Percentiles rank a stretch among this genome's conserved stretches.
Conservation (phyloP, 2,888 invertebrate genomes). For the Philonicus albiceps region DNA sequence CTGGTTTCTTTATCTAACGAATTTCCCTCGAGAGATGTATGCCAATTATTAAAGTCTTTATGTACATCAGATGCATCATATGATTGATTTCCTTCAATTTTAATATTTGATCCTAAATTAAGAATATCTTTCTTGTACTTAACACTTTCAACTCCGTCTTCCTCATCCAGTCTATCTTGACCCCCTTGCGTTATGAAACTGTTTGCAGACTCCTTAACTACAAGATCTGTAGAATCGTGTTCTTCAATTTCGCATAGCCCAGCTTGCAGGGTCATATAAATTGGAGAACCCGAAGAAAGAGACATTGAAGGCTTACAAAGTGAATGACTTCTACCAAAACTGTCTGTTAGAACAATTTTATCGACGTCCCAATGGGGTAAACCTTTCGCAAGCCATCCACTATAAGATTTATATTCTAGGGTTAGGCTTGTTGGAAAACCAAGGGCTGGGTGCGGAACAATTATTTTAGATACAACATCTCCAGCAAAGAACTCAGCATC, state of each 20-base stretch:
- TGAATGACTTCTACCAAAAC: conserved; percentile 84
- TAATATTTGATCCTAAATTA: conserved; percentile 61
- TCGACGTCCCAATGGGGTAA: conserved; percentile 81
- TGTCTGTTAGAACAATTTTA: conserved; percentile 83
- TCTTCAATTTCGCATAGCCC: conserved; percentile 78
- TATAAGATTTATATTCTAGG: conserved; percentile 85
- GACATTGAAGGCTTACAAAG: conserved; percentile 80
- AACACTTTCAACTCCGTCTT: conserved; percentile 57
- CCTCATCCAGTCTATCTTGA: conserved; percentile 48
- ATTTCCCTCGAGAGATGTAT: conserved; percentile 66
- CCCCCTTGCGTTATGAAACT: conserved; percentile 53
- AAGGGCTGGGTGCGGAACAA: conserved; percentile 88
- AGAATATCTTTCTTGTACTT: conserved; percentile 62
- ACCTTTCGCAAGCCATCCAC: conserved; percentile 89
- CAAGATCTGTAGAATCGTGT: conserved; percentile 51
- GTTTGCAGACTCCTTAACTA: conserved; percentile 44
- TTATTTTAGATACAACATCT: conserved; percentile 78
- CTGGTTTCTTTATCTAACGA: conserved; percentile 60
- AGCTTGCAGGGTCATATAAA: conserved; percentile 76
- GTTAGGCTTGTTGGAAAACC: conserved; percentile 76
- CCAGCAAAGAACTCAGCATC: conserved; percentile 78
- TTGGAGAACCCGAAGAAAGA: conserved; percentile 76
- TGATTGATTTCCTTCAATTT: conserved; percentile 56
- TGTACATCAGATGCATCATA: conserved; percentile 9
- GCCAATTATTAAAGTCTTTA: conserved; percentile 58